Evolutionary conservation across 2,113 vertebrate species (phyloP), one percentile per base, ranked within the genome.

Genomic region (Macrotus californicus): DNA sequence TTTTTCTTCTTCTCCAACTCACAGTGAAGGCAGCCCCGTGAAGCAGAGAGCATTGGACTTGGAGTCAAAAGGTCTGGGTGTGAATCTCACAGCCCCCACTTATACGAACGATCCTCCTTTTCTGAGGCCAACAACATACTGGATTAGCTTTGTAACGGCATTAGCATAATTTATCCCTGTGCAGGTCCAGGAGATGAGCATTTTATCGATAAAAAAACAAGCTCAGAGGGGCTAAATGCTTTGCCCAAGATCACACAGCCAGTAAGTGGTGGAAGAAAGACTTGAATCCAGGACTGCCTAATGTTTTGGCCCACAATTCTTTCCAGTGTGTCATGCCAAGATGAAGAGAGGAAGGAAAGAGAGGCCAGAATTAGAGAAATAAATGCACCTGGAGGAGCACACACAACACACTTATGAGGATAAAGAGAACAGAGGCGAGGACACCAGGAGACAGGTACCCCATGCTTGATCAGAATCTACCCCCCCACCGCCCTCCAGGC

Each of bases 161-260:
- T 41, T 83, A 29, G 9, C 31, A 93, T 50, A 89, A 50, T 48
- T 77, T n/a, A 81, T 59, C 14, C 48, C 56, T 39, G n/a, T 6
- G 18, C 26, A 41, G 52, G 5, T 34, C 59, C 50, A 48, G 29
- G n/a, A 67, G 14, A 31, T 66, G 15, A 6, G 24, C 50, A 66
- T 89, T 91, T 93, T 91, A 76, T 19, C 34, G 59, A 92, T 19
- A 26, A 88, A 75, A 56, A 94, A 84, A 95, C 21, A 96, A 70
- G 41, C 36, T 75, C 36, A 89, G 85, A 54, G 91, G 94, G n/a
- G 80, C 29, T 67, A 79, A 43, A 22, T 72, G 59, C 64, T 61
- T 95, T 89, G 41, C 22, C 69, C 64, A 87, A 77, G 31, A 54
- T 94, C 56, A 91, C 59, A 86, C 2, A 66, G 91, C 2, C 22